Base-by-base conservation (phyloP, 2,797 vertebrate genomes). In the Hippocampus kuda region DNA sequence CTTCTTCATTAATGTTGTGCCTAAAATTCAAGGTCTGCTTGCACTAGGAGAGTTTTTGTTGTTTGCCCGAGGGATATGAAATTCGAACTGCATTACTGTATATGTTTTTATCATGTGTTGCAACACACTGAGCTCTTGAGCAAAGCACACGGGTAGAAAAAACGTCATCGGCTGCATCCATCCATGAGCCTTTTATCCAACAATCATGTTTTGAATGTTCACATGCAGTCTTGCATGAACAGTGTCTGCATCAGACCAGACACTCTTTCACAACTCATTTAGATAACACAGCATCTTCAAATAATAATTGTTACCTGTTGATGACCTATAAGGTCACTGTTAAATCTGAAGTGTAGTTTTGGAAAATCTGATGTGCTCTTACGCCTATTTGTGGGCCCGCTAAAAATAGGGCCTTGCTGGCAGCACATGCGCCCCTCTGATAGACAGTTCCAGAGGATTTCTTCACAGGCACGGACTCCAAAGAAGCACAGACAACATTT, bases 351-450 rank as follows among this genome's bases (percentile, higher is more conserved):
- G 82, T 79, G 74, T 84, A 84, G 85, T 89, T 91, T 88, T 67
- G 85, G 87, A 93, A 90, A 90, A 85, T 89, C 83, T 87, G 88
- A 92, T 92, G 89, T 88, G 87, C 86, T 88, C 86, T 85, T 83
- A 83, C 74, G 75, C 85, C 91, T 93, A 92, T 92, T 93, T 93
- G 87, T 90, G 83, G 90, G 82, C 76, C 74, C 84, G 73, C 92
- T 93, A 94, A 90, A 91, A 93, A 93, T 94, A 94, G 90, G 72
- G 64, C 70, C 74, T 75, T 80, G 77, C 84, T 90, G 89, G 91
- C 87, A 91, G 88, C 90, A 90, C 88, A 89, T 91, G 90, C 79
- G 74, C 77, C 83, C 84, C 87, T 89, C 81, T 91, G 92, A 92
- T 86, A 92, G 90, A 92, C 89, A 89, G 88, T 83, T 92, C 84